These are phyloP conservation scores for Illadopsis cleaveri DNA, from an alignment of 2,113 vertebrate species.

Conservation along the genomic window DNA sequence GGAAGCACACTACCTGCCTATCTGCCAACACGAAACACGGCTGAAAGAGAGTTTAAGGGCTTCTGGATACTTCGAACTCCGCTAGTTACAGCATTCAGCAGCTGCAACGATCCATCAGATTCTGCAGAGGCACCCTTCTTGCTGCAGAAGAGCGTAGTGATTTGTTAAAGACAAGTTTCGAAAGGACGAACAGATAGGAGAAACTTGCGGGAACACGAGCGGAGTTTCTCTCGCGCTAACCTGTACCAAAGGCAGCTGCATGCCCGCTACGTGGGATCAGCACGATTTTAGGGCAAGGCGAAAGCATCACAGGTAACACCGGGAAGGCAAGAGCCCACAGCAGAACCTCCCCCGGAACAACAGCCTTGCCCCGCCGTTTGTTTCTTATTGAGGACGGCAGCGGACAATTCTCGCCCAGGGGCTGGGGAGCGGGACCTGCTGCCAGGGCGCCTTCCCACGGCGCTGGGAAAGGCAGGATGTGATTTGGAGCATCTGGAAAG, in stretches of 20 bases:
- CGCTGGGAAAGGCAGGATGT: not conserved
- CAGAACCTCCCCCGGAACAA: not conserved
- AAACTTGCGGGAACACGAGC: not conserved
- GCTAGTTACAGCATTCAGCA: not conserved
- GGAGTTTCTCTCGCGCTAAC: not conserved
- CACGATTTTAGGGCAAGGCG: fast-evolving
- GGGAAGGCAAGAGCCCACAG: not conserved
- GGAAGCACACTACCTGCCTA: too few species aligned
- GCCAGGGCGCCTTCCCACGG: not conserved
- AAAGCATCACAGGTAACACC: fast-evolving
- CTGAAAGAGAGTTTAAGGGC: fast-evolving
- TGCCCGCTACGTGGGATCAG: fast-evolving
- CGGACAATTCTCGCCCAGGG: not conserved
- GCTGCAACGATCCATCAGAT: not conserved
- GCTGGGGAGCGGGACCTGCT: not conserved
- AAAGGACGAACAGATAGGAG: fast-evolving
- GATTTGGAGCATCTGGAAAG: not conserved
- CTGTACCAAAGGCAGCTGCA: not conserved
- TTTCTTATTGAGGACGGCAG: not conserved
- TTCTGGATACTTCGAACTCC: not conserved
- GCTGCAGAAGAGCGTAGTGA: not conserved
- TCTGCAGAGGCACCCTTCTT: not conserved
- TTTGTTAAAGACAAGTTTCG: not conserved
- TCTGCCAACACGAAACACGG: fast-evolving
- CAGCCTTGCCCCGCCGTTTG: not conserved